Conservation (phyloP, 2,888 invertebrate species). For the Mantis religiosa region DNA sequence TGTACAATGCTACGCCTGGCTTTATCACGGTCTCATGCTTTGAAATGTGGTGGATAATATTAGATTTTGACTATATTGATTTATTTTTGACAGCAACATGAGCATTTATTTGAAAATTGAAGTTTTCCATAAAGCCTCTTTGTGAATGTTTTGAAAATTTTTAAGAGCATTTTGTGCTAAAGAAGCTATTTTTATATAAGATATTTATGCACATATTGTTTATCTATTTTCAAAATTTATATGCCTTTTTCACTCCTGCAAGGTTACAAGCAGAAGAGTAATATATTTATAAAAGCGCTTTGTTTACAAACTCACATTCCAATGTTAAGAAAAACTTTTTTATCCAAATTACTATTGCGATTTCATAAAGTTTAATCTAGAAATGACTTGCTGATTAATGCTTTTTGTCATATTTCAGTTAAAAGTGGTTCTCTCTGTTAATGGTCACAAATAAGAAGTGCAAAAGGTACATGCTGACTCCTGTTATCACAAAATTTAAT, state of each 20-base stretch:
- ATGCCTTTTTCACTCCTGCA: background rate
- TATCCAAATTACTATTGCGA: background rate
- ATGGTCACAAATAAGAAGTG: background rate
- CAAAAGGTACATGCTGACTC: too few species aligned
- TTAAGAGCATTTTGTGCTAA: background rate
- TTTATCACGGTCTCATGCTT: background rate
- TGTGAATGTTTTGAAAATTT: too few species aligned
- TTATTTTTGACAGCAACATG: background rate
- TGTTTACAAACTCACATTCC: background rate
- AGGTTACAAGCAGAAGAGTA: background rate
- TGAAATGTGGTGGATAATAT: background rate
- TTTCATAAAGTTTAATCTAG: background rate
- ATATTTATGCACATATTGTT: background rate
- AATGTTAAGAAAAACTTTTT: background rate
- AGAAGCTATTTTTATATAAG: background rate
- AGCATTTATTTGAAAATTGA: background rate
- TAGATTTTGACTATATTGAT: background rate
- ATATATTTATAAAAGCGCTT: background rate
- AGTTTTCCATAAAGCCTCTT: too few species aligned
- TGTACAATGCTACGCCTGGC: background rate
- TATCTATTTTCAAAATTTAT: background rate
- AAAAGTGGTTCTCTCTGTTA: background rate
- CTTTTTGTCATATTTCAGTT: background rate
- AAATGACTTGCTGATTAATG: background rate
- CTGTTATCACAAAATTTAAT: too few species aligned